phyloP scores from a whole-genome alignment of 2,797 vertebrate genomes.

The Hydrolagus colliei region DNA sequence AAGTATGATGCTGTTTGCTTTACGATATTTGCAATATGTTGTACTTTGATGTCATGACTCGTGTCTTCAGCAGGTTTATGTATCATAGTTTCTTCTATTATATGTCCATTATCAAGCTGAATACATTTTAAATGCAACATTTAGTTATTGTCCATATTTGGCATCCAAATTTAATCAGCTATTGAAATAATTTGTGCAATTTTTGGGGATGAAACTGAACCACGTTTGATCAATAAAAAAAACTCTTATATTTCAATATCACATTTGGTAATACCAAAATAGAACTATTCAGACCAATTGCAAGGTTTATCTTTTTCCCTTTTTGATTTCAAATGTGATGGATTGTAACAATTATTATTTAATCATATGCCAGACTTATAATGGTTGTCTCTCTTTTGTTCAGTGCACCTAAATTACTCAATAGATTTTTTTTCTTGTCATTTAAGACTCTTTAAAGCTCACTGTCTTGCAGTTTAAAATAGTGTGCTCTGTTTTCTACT shows the following conservation, averaged over 20 bases:
- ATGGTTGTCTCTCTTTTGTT: not conserved
- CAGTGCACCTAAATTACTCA: not conserved
- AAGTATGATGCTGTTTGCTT: not conserved
- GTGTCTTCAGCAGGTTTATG: no score
- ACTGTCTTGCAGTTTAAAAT: not conserved
- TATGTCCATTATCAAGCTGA: not conserved
- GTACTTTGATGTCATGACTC: no score
- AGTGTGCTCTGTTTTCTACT: not conserved
- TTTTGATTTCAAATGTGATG: not conserved
- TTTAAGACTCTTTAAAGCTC: not conserved
- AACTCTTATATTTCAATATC: not conserved
- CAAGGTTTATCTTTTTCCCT: not conserved
- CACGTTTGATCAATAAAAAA: not conserved
- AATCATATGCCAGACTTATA: not conserved
- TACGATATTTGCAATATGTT: not conserved
- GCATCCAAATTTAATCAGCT: not conserved
- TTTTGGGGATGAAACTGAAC: conserved; percentile 3
- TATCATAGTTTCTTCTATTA: not conserved
- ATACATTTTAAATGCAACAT: not conserved
- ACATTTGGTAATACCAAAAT: not conserved
- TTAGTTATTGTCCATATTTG: not conserved
- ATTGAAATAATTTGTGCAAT: not conserved
- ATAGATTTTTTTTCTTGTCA: not conserved
- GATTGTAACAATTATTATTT: not conserved
- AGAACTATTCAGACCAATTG: not conserved